Evolutionary conservation across 1,140 invertebrate species (phyloP), one percentile per base, ranked within the genome.

Genomic region (Araneus ventricosus): DNA sequence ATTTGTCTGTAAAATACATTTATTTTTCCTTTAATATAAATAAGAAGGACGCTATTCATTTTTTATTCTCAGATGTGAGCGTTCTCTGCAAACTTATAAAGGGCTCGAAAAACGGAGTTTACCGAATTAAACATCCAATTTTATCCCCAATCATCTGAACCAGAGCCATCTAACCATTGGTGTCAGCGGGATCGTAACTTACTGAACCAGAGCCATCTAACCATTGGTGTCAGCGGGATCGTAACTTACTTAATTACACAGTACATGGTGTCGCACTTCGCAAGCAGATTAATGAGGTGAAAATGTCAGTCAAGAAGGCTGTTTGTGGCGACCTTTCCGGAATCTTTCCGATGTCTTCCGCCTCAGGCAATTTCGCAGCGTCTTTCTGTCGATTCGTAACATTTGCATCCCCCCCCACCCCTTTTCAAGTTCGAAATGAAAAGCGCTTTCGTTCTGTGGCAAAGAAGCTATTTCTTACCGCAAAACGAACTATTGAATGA

Each of bases 291-390:
- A 90, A 90, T 27, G 88, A 90, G 41, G 88, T 79, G 88, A 57
- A 90, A 90, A 79, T 80, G 67, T 41, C 75, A 52, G 39, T 24
- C 75, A 57, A 80, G 52, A 79, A n/a, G 57, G 52, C 52, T 37
- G 34, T 90, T 90, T 59, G 88, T 57, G 88, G 88, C 80, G 88
- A 90, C 88, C 75, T 90, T 90, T 88, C 37, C 34, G 34, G 87
- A 87, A 87, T 87, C 59, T 41, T 39, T 41, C 6, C n/a, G 30
- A 30, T 57, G 87, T n/a, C 63, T 88, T 75, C 87, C 61, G 84
- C 45, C 84, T 82, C 41, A 4, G 20, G 82, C 82, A 52, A 57
- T 27, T 5, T 45, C 30, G n/a, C 41, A 57, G 82, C 82, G 39
- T 52, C 82, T 27, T 84, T 45, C 41, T 84, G 82, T 27, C 82